A percentile compares a stretch with the other conserved stretches of the same genome.
These are phyloP conservation scores for Chrysomallon squamiferum DNA, from an alignment of 1,140 invertebrate genomes.

Conservation along the genomic window DNA sequence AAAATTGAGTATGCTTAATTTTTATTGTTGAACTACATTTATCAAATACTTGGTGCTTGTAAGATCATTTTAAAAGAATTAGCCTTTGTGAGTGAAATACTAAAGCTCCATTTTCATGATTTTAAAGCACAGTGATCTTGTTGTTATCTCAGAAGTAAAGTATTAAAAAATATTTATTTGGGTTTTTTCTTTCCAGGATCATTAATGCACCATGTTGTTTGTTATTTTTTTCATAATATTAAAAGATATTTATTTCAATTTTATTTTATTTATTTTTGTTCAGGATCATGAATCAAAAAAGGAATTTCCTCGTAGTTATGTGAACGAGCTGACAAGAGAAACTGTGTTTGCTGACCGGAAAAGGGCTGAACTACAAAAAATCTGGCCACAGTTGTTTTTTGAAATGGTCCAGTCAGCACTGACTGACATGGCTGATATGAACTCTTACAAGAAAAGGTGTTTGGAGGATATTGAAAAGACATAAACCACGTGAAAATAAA, in stretches of 20 bases:
- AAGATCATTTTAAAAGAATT: no score
- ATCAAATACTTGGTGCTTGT: no score
- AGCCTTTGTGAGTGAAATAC: no score
- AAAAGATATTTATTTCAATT: background rate
- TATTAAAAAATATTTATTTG: no score
- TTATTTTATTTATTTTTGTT: slow-evolving; percentile 13
- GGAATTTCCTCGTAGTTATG: slow-evolving; percentile 45
- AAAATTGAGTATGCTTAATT: no score
- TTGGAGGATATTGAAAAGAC: slow-evolving; percentile 53
- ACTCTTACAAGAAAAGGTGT: slow-evolving; percentile 55
- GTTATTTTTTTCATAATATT: background rate
- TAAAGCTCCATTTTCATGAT: no score
- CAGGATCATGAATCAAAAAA: slow-evolving; percentile 37
- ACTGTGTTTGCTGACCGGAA: slow-evolving; percentile 54
- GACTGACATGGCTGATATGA: slow-evolving; percentile 50
- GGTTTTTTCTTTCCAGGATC: no score
- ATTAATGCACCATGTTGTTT: no score
- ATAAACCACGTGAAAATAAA: slow-evolving; percentile 25
- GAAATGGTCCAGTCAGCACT: slow-evolving; percentile 54
- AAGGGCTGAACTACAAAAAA: slow-evolving; percentile 42
- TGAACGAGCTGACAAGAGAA: slow-evolving; percentile 53
- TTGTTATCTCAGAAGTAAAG: no score
- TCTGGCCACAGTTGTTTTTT: slow-evolving; percentile 57
- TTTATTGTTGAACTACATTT: no score
- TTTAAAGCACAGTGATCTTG: no score